Conservation (phyloP, 2,797 vertebrate genomes). For the Erithacus rubecula region DNA sequence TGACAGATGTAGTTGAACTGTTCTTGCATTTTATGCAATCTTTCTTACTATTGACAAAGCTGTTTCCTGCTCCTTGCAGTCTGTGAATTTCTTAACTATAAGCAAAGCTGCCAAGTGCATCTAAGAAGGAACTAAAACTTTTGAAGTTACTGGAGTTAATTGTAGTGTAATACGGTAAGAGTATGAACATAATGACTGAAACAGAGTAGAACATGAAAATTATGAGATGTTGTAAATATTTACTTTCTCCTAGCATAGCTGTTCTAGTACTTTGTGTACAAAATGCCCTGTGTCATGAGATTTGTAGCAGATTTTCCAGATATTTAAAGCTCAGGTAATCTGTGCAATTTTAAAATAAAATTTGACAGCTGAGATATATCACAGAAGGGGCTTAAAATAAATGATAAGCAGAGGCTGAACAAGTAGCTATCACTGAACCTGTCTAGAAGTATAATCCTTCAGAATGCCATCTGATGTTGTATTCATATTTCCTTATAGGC, state of each 20-base stretch:
- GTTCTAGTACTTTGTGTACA: background rate
- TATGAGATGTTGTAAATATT: background rate
- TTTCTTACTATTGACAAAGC: background rate
- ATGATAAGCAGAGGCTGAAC: background rate
- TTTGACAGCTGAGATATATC: background rate
- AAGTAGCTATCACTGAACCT: background rate
- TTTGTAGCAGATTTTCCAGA: background rate
- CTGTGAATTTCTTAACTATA: background rate
- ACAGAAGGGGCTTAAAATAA: background rate
- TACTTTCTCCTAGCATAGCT: background rate
- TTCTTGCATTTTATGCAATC: background rate
- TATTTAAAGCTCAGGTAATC: background rate
- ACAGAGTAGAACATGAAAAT: background rate
- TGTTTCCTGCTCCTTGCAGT: background rate
- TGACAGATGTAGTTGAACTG: background rate
- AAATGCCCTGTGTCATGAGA: background rate
- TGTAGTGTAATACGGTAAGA: background rate
- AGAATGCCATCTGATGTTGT: background rate
- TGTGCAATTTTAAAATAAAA: background rate
- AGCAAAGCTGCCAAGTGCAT: background rate
- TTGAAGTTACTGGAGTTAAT: background rate
- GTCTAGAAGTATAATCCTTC: background rate
- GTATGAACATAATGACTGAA: background rate
- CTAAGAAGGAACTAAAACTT: background rate
- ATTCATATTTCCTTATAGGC: slow-evolving; percentile 78